Evolutionary conservation across 1,140 invertebrate genomes (phyloP).

Genomic region (Trichogramma pretiosum): DNA sequence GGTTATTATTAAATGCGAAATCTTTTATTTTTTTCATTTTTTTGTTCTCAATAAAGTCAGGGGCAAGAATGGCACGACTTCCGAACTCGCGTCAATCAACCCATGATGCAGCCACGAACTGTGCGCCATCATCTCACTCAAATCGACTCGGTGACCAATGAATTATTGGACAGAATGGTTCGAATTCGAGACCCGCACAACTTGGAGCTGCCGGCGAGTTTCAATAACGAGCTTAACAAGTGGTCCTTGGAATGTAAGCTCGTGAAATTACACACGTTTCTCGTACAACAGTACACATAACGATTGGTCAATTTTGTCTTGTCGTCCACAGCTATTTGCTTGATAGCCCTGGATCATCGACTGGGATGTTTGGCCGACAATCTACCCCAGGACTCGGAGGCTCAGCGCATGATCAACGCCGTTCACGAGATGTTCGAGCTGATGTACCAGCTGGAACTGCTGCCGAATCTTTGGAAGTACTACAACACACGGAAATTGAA

Average conservation of each 20-base stretch:
- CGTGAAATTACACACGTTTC: not conserved
- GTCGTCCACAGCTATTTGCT: constrained; percentile 48
- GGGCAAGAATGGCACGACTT: constrained; percentile 49
- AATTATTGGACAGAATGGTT: constrained; percentile 41
- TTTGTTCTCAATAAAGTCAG: constrained; percentile 33
- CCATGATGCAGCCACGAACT: constrained; percentile 48
- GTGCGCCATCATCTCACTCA: constrained; percentile 43
- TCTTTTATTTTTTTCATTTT: constrained; percentile 3
- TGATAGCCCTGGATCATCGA: constrained; percentile 58
- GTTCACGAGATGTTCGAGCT: constrained; percentile 53
- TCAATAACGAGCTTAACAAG: constrained; percentile 56
- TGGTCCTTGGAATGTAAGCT: constrained; percentile 58
- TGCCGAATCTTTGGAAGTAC: constrained; percentile 59
- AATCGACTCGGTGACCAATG: constrained; percentile 43
- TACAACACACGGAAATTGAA: constrained; percentile 49
- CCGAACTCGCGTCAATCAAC: constrained; percentile 46
- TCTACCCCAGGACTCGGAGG: constrained; percentile 46
- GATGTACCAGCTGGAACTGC: constrained; percentile 51
- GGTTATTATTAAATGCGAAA: constrained; percentile 4
- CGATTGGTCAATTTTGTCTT: not conserved
- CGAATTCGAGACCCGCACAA: constrained; percentile 45
- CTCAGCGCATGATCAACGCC: constrained; percentile 50
- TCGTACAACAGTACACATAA: not conserved
- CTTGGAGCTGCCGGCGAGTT: constrained; percentile 47
- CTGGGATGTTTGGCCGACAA: constrained; percentile 51